These are phyloP conservation scores for Takifugu rubripes DNA, from an alignment of 2,797 vertebrate genomes.

Conservation along the genomic window DNA sequence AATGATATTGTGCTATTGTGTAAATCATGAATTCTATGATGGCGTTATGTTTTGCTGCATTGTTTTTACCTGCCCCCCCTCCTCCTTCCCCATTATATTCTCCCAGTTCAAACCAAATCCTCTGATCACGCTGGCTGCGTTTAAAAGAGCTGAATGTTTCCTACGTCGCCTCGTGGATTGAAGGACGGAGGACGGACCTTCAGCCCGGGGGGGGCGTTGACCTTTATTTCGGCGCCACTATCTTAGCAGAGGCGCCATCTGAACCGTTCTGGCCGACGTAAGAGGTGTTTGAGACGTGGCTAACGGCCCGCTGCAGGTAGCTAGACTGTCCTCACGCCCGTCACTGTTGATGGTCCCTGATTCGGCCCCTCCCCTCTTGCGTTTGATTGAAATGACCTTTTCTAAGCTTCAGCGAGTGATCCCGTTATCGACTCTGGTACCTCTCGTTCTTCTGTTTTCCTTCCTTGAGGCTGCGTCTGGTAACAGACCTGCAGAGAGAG, in stretches of 20 bases:
- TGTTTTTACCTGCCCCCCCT: slow-evolving; percentile 47
- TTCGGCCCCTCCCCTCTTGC: too few species aligned
- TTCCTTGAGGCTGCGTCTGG: slow-evolving; percentile 46
- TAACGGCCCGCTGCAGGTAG: slow-evolving; percentile 48
- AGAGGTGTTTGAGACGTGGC: slow-evolving; percentile 56
- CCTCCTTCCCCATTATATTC: slow-evolving; percentile 9
- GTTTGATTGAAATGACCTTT: slow-evolving; percentile 30
- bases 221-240: slow-evolving; percentile 65
- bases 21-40: slow-evolving; percentile 83
- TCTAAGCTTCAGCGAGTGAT: slow-evolving; percentile 38
- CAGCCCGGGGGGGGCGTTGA: slow-evolving; percentile 50
- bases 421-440: too few species aligned
- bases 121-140: slow-evolving; percentile 40
- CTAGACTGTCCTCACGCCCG: slow-evolving; percentile 26
- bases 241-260: slow-evolving; percentile 51
- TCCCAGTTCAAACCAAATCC: slow-evolving; percentile 23
- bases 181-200: slow-evolving; percentile 22
- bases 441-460: background rate
- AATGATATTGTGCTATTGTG: slow-evolving; percentile 86
- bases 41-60: slow-evolving; percentile 62
- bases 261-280: slow-evolving; percentile 51
- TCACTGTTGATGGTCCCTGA: too few species aligned
- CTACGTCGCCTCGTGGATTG: slow-evolving; percentile 28
- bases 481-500: slow-evolving; percentile 52
- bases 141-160: slow-evolving; percentile 41